phyloP scores from a whole-genome alignment of 2,888 invertebrate species.

The Parelbella ahira region DNA sequence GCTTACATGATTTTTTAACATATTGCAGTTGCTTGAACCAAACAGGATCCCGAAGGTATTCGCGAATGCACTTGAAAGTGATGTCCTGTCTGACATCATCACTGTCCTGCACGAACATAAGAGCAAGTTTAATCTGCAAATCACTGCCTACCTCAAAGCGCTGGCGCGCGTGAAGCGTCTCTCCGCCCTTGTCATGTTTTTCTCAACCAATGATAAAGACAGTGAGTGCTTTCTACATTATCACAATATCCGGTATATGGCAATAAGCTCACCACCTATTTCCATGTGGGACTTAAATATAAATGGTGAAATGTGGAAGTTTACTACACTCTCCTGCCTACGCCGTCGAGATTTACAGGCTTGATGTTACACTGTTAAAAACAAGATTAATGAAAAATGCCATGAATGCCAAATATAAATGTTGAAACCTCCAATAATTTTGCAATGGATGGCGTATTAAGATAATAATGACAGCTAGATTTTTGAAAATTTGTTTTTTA shows the following conservation, averaged over 20 bases:
- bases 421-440: too few relatives aligned
- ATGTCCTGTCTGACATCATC: constrained; percentile 82
- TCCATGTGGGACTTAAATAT: too few relatives aligned
- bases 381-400: too few relatives aligned
- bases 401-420: too few relatives aligned
- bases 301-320: too few relatives aligned
- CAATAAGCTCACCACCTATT: too few relatives aligned
- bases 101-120: constrained; percentile 62
- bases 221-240: constrained; percentile 54
- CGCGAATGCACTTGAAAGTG: constrained; percentile 84
- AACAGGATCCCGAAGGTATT: constrained; percentile 82
- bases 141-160: constrained; percentile 74
- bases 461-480: too few relatives aligned
- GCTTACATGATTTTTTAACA: constrained; percentile 7
- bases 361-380: too few relatives aligned
- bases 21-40: constrained; percentile 79
- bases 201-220: constrained; percentile 79
- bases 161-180: constrained; percentile 83
- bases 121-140: constrained; percentile 48
- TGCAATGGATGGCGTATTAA: too few relatives aligned
- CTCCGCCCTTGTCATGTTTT: constrained; percentile 83
- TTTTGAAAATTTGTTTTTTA: too few relatives aligned
- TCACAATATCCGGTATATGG: too few relatives aligned
- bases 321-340: too few relatives aligned
- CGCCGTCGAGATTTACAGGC: neutral